These are phyloP conservation scores for Microctonus aethiopoides DNA, from an alignment of 2,888 invertebrate species.

Conservation along the genomic window DNA sequence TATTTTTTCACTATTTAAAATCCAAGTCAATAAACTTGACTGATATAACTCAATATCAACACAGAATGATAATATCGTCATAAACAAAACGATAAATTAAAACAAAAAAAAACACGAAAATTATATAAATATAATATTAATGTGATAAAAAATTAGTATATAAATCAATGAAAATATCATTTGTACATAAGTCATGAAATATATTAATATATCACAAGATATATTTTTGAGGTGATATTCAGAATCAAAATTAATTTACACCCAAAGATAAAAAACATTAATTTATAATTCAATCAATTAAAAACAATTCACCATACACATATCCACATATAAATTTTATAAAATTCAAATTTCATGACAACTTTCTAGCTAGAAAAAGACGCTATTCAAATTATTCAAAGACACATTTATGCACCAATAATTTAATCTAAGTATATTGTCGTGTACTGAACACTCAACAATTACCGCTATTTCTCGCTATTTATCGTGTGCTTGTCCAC, in stretches of 20 bases:
- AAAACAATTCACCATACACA: background rate
- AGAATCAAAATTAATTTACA: background rate
- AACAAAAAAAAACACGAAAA: too few species aligned
- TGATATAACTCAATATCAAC: background rate
- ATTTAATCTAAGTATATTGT: background rate
- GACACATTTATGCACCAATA: background rate
- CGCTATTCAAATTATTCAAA: background rate
- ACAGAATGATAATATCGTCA: too few species aligned
- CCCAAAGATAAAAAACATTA: too few species aligned
- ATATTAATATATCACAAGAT: background rate
- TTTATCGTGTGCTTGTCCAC: background rate
- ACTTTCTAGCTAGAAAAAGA: too few species aligned
- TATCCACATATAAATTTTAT: background rate
- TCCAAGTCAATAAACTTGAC: background rate
- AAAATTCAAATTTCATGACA: background rate
- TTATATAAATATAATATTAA: too few species aligned
- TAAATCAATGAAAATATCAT: background rate
- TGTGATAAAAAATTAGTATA: background rate
- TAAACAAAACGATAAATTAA: too few species aligned
- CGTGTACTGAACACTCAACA: background rate
- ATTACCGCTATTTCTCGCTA: background rate
- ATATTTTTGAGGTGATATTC: background rate
- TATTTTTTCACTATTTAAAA: constrained; percentile 1
- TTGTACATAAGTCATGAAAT: background rate
- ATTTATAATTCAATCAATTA: too few species aligned